Percentiles rank a stretch among this genome's conserved stretches.
These are phyloP conservation scores for Bombus sibiricus DNA, from an alignment of 1,140 invertebrate genomes.

Conservation along the genomic window DNA sequence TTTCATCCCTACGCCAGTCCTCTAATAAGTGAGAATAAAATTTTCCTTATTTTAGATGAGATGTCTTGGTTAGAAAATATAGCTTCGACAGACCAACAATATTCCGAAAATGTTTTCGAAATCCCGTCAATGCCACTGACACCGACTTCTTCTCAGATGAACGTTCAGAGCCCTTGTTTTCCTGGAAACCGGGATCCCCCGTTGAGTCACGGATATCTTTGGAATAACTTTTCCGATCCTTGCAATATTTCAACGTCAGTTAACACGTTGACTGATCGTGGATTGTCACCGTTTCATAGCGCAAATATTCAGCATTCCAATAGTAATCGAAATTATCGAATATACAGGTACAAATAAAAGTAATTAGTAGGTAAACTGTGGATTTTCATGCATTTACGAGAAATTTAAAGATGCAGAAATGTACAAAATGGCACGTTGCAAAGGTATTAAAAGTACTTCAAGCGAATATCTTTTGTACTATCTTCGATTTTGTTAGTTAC, in stretches of 20 bases:
- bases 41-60: neutral
- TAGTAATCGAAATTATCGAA: constrained; percentile 58
- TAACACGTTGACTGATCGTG: constrained; percentile 7
- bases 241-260: neutral
- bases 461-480: too few relatives aligned
- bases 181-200: constrained; percentile 50
- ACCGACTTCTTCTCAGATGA: constrained; percentile 32
- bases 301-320: constrained; percentile 41
- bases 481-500: too few relatives aligned
- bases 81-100: constrained; percentile 28
- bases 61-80: constrained; percentile 48
- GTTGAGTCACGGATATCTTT: constrained; percentile 47
- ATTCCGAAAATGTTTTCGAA: constrained; percentile 56
- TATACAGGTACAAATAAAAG: constrained; percentile 55
- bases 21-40: neutral
- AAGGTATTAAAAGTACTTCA: too few relatives aligned
- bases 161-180: constrained; percentile 31
- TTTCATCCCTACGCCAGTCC: too few relatives aligned
- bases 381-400: too few relatives aligned
- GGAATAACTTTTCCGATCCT: constrained; percentile 41
- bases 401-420: too few relatives aligned
- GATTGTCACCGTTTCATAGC: constrained; percentile 14
- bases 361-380: neutral
- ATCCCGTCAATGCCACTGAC: constrained; percentile 59
- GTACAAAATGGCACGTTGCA: too few relatives aligned